phyloP scores from a whole-genome alignment of 1,140 invertebrate genomes.

The Drosophila auraria region DNA sequence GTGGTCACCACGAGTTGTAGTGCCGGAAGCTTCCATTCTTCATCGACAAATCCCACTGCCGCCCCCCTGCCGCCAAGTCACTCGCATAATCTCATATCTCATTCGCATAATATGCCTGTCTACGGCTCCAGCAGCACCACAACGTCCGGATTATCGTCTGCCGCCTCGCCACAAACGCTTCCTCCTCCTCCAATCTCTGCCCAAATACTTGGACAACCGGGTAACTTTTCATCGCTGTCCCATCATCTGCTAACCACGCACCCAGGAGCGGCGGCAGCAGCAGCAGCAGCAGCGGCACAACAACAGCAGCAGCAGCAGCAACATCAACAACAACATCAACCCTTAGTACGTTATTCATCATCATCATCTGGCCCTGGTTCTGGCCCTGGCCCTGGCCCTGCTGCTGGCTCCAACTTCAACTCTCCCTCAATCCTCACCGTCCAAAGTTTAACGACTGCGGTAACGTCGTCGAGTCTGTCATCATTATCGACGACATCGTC shows the following conservation, averaged over 20 bases:
- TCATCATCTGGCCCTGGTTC: constrained; percentile 8
- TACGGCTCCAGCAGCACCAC: constrained; percentile 35
- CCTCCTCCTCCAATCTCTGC: constrained; percentile 50
- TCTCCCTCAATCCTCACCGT: constrained; percentile 50
- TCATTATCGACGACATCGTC: constrained; percentile 39
- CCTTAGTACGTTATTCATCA: constrained; percentile 41
- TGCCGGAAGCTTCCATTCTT: constrained; percentile 41
- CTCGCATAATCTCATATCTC: constrained; percentile 34
- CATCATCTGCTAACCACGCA: constrained; percentile 62
- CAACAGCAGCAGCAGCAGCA: constrained; percentile 23
- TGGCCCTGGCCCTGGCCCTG: constrained; percentile 4
- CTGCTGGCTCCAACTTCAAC: constrained; percentile 32
- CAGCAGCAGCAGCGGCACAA: constrained; percentile 27
- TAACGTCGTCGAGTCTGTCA: constrained; percentile 48
- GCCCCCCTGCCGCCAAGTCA: constrained; percentile 28
- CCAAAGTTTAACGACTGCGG: constrained; percentile 56
- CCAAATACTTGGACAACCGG: constrained; percentile 63
- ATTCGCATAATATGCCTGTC: constrained; percentile 52
- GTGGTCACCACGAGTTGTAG: constrained; percentile 13
- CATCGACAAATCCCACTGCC: constrained; percentile 32
- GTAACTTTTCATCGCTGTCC: constrained; percentile 55
- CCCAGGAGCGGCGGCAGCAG: constrained; percentile 22
- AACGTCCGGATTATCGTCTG: constrained; percentile 32
- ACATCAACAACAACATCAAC: constrained; percentile 48
- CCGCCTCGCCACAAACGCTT: constrained; percentile 44